Percentiles rank a stretch among this genome's conserved stretches.
Evolutionary conservation across 1,140 invertebrate genomes (phyloP).

Genomic region (Papilio machaon): DNA sequence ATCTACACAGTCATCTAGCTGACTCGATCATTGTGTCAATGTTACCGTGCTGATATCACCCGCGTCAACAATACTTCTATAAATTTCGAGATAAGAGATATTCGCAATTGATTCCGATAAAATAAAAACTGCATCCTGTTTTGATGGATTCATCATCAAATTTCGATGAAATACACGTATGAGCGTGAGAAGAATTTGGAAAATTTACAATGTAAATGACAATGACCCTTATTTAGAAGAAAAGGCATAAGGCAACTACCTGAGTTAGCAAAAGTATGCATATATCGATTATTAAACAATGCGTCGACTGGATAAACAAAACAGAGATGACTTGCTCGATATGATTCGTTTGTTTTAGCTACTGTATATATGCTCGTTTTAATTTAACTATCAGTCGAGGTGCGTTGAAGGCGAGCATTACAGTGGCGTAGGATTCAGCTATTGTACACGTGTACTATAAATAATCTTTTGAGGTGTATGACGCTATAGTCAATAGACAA

Average conservation of each 20-base stretch:
- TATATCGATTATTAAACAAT: constrained; percentile 7
- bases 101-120: constrained; percentile 29
- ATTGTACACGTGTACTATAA: constrained; percentile 21
- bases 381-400: background rate
- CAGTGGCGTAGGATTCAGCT: constrained; percentile 26
- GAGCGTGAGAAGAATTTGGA: background rate
- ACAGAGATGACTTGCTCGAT: constrained; percentile 14
- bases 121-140: background rate
- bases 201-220: constrained; percentile 6
- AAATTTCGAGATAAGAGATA: constrained; percentile 13
- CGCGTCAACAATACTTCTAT: constrained; percentile 30
- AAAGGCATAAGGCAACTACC: background rate
- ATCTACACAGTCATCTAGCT: constrained; percentile 11
- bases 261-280: background rate
- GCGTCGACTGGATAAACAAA: constrained; percentile 7
- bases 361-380: constrained; percentile 29
- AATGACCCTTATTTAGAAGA: constrained; percentile 1
- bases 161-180: constrained; percentile 1
- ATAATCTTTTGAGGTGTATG: constrained; percentile 21
- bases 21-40: constrained; percentile 32
- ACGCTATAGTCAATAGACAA: constrained; percentile 21
- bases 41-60: constrained; percentile 23
- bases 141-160: background rate
- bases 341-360: constrained; percentile 28
- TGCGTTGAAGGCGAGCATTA: constrained; percentile 1